Evolutionary conservation across 92 coral and sea anemone species (phyloP), one percentile per base, ranked within the genome.

Genomic region (Epizoanthus ramosus): DNA sequence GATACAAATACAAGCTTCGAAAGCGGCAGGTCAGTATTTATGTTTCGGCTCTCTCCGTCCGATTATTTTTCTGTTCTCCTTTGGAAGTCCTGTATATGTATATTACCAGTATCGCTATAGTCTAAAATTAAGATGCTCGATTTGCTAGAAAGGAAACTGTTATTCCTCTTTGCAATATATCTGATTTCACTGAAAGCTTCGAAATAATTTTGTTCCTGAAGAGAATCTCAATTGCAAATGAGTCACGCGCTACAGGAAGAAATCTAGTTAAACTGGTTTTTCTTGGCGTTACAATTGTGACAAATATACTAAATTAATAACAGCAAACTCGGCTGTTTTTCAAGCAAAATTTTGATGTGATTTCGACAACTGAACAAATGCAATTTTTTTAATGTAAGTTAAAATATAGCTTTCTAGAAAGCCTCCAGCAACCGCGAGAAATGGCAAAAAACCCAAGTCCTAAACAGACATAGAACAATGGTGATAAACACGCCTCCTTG

Each of bases 191-290:
- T 59, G 13, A 22, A 61, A 64, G 39, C 69, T 24, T 9, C 14
- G 22, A 64, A 28, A 33, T 19, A 58, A 77, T 18, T 19, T 61
- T 33, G 53, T 47, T 47, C 53, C 9, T 5, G 13, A 47, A 47
- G 14, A 7, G 53, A 59, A 59, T 17, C 58, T 59, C 35, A 28
- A 17, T 57, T 77, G 70, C 82, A 77, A 77, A 60, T 77, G 58
- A 77, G 82, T 77, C 82, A 77, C 82, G 82, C 82, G 82, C 82
- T 61, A 57, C 68, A 21, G 22, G 1, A 39, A 6, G 35, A 31
- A 60, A 60, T 71, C 82, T 21, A 35, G 82, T 61, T 61, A 41
- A 18, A 77, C 82, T 69, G 82, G 82, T 77, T 77, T 77, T 41
- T 39, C 21, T 33, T 76, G 58, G 82, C 82, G 82, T 77, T 77